Evolutionary conservation across 2,888 invertebrate genomes (phyloP).

Genomic region (Stramonita haemastoma): DNA sequence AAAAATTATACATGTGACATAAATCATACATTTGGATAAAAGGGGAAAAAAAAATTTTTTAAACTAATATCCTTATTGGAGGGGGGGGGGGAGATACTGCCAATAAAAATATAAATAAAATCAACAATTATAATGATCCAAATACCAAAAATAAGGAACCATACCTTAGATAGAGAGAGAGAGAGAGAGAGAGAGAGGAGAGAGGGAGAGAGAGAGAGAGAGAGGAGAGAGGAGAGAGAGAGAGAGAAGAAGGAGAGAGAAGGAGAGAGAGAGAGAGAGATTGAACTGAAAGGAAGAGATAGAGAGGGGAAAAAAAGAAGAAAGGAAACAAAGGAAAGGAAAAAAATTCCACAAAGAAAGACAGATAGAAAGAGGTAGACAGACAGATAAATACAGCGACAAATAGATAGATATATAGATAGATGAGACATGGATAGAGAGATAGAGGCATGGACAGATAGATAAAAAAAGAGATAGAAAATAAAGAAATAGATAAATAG

Average conservation of each 20-base stretch:
- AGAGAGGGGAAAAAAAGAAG: not conserved
- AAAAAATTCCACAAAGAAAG: not conserved
- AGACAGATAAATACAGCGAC: not conserved
- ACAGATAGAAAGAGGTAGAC: too few relatives aligned
- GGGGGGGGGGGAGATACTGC: too few relatives aligned
- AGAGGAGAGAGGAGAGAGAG: not conserved
- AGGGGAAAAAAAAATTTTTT: too few relatives aligned
- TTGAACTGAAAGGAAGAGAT: not conserved
- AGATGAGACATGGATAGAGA: conserved; percentile 3
- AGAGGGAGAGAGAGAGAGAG: conserved; percentile 27
- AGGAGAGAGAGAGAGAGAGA: conserved; percentile 8
- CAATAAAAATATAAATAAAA: too few relatives aligned
- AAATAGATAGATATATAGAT: not conserved
- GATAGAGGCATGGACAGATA: too few relatives aligned
- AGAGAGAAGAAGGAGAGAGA: not conserved
- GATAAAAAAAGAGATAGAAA: too few relatives aligned
- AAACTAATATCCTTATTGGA: too few relatives aligned
- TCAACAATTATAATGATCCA: too few relatives aligned
- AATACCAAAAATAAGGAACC: too few relatives aligned
- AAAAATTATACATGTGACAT: too few relatives aligned
- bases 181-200: not conserved
- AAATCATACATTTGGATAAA: too few relatives aligned
- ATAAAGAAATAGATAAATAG: too few relatives aligned
- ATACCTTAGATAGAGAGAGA: not conserved
- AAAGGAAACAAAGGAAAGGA: not conserved